Conservation (phyloP, 2,888 invertebrate genomes). For the Lasioglossum oenotherae region DNA sequence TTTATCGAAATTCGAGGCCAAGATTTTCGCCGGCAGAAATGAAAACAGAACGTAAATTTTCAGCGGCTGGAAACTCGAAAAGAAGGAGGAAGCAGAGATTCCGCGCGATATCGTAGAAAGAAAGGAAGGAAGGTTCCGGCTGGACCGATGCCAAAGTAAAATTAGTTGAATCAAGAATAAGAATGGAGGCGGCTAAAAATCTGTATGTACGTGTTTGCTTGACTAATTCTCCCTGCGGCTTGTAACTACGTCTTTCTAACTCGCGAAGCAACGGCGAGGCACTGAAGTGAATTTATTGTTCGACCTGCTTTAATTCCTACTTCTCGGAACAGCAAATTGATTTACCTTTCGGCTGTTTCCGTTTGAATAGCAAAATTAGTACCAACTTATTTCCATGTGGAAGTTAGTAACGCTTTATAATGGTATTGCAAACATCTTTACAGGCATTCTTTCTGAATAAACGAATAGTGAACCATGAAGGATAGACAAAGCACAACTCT, state of each 20-base stretch:
- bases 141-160: conserved; percentile 57
- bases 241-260: neutral
- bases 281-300: neutral
- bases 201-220: neutral
- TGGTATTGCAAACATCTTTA: neutral
- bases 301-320: conserved; percentile 18
- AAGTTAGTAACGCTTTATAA: neutral
- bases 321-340: conserved; percentile 45
- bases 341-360: neutral
- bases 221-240: neutral
- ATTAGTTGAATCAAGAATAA: conserved; percentile 55
- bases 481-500: no score
- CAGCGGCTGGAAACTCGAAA: neutral
- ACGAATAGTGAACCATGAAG: no score
- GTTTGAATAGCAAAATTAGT: neutral
- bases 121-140: conserved; percentile 26
- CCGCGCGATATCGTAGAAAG: neutral
- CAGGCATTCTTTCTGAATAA: no score
- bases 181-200: conserved; percentile 44
- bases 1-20: conserved; percentile 13
- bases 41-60: neutral
- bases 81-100: conserved; percentile 3
- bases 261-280: neutral
- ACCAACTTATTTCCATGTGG: neutral
- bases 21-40: conserved; percentile 26